phyloP scores from a whole-genome alignment of 2,113 vertebrate species.

The Manacus vitellinus region DNA sequence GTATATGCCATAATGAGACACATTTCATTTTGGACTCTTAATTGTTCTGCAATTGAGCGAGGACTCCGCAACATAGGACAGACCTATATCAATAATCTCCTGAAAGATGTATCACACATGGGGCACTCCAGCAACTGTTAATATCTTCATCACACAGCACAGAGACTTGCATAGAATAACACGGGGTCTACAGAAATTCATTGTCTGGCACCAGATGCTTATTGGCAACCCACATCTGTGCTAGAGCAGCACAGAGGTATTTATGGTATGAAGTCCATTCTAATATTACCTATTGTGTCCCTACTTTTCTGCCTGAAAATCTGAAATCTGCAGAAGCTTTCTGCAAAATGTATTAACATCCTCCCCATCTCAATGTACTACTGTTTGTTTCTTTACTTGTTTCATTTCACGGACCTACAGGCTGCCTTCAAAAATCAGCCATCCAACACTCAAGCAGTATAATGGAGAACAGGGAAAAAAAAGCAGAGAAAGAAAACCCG shows the following conservation, averaged over 20 bases:
- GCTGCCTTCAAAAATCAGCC: not conserved
- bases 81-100: not conserved
- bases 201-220: not conserved
- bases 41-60: not conserved
- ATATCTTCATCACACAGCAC: not conserved
- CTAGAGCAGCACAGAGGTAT: not conserved
- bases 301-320: not conserved
- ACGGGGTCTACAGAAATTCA: not conserved
- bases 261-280: not conserved
- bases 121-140: not conserved
- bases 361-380: not conserved
- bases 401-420: not conserved
- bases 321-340: not conserved
- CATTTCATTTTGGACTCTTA: not conserved
- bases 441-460: not conserved
- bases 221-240: not conserved
- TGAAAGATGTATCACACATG: not conserved
- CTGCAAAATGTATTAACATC: not conserved
- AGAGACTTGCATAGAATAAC: not conserved
- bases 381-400: not conserved
- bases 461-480: accelerated
- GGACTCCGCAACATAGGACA: not conserved
- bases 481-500: accelerated
- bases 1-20: not conserved
- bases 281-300: not conserved